These are phyloP conservation scores for Camptogramma bilineatum DNA, from an alignment of 2,888 invertebrate species.

Conservation along the genomic window DNA sequence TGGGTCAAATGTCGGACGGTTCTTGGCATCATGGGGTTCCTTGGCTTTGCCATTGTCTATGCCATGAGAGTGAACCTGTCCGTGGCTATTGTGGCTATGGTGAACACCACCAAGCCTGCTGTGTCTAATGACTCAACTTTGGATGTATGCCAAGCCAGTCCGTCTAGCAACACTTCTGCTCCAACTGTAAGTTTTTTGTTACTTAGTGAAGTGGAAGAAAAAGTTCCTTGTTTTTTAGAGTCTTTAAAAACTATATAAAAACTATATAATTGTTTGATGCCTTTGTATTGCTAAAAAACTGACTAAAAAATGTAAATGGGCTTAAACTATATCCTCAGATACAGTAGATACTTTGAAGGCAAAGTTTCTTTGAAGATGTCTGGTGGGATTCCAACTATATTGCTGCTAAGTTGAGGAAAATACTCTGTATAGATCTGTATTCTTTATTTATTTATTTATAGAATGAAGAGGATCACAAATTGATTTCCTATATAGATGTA, in stretches of 20 bases:
- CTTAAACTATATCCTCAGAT: too few relatives aligned
- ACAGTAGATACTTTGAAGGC: too few relatives aligned
- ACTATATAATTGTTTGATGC: neutral
- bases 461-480: too few relatives aligned
- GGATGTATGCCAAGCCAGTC: constrained; percentile 86
- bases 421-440: too few relatives aligned
- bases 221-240: constrained; percentile 20
- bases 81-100: constrained; percentile 98
- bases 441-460: too few relatives aligned
- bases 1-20: constrained; percentile 90
- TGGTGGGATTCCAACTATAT: too few relatives aligned
- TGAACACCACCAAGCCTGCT: constrained; percentile 89
- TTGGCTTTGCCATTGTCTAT: constrained; percentile 95
- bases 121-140: constrained; percentile 82
- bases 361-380: too few relatives aligned
- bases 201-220: constrained; percentile 10
- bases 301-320: too few relatives aligned
- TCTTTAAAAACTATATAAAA: neutral
- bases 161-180: constrained; percentile 71
- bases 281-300: too few relatives aligned
- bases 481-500: too few relatives aligned
- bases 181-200: constrained; percentile 67
- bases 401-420: too few relatives aligned
- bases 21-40: constrained; percentile 93
- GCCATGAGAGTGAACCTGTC: constrained; percentile 96